A percentile compares a stretch with the other conserved stretches of the same genome.
Evolutionary conservation across 2,113 vertebrate genomes (phyloP).

Genomic region (Antechinus stuartii): DNA sequence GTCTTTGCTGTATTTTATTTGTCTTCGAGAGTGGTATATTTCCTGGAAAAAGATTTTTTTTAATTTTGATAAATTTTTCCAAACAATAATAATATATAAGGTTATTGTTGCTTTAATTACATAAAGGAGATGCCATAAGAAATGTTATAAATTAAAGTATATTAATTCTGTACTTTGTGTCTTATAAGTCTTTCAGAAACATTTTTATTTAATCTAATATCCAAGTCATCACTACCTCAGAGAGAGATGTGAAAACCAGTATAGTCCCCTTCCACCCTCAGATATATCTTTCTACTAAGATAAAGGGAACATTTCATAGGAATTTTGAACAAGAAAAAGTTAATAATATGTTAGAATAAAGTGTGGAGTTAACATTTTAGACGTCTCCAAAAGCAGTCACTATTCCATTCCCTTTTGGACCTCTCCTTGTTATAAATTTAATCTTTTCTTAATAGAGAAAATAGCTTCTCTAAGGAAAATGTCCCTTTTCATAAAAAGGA

Average conservation of each 20-base stretch:
- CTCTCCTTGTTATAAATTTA: not conserved
- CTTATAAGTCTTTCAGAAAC: not conserved
- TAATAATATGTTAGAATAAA: not conserved
- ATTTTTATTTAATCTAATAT: not conserved
- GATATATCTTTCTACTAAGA: not conserved
- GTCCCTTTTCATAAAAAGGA: not conserved
- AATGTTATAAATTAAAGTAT: not conserved
- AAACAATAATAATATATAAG: slow-evolving; percentile 13
- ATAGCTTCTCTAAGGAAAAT: not conserved
- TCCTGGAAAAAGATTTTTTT: slow-evolving; percentile 84
- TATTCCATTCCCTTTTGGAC: not conserved
- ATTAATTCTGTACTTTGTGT: not conserved
- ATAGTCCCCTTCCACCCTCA: not conserved
- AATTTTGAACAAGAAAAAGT: not conserved
- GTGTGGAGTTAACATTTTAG: not conserved
- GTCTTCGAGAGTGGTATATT: slow-evolving; percentile 92
- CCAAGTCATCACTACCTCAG: not conserved
- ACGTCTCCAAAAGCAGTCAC: not conserved
- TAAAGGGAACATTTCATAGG: not conserved
- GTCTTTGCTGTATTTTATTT: slow-evolving; percentile 98
- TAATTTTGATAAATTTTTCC: slow-evolving; percentile 19
- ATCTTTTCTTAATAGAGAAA: not conserved
- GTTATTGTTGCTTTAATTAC: not conserved
- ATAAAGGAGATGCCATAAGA: slow-evolving; percentile 33
- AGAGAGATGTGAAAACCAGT: not conserved